A percentile compares a stretch with the other conserved stretches of the same genome.
Conservation (phyloP, 2,888 invertebrate species). For the Metalampra italica region DNA sequence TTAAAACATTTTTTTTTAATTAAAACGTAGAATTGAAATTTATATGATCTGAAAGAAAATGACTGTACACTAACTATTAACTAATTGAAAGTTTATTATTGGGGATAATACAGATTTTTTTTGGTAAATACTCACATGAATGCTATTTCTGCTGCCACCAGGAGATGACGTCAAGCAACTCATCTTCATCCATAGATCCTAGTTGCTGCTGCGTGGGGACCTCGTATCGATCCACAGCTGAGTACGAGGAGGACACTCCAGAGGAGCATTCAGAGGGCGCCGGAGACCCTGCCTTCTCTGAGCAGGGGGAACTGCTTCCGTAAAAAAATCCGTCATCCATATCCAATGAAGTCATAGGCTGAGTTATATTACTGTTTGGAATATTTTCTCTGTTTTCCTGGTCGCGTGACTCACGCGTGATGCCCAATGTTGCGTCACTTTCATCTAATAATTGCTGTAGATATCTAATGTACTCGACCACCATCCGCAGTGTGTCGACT, state of each 20-base stretch:
- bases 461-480: conserved; percentile 94
- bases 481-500: conserved; percentile 92
- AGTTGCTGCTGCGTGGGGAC: conserved; percentile 70
- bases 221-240: conserved; percentile 64
- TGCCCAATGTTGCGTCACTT: conserved; percentile 80
- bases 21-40: no score
- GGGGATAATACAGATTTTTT: neutral
- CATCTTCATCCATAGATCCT: conserved; percentile 92
- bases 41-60: no score
- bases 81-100: no score
- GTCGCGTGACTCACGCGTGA: conserved; percentile 60
- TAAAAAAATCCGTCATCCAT: conserved; percentile 75
- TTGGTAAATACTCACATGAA: conserved; percentile 45
- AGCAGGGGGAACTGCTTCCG: conserved; percentile 78
- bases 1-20: no score
- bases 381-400: conserved; percentile 70
- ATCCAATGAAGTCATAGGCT: conserved; percentile 65
- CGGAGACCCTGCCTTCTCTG: conserved; percentile 84
- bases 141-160: conserved; percentile 88
- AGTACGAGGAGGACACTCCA: conserved; percentile 73
- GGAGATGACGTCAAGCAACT: conserved; percentile 90
- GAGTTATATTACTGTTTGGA: conserved; percentile 49
- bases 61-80: no score
- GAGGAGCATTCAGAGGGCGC: conserved; percentile 85
- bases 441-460: conserved; percentile 88